These are phyloP conservation scores for Helicoverpa armigera DNA, from an alignment of 1,140 invertebrate genomes.

Conservation along the genomic window DNA sequence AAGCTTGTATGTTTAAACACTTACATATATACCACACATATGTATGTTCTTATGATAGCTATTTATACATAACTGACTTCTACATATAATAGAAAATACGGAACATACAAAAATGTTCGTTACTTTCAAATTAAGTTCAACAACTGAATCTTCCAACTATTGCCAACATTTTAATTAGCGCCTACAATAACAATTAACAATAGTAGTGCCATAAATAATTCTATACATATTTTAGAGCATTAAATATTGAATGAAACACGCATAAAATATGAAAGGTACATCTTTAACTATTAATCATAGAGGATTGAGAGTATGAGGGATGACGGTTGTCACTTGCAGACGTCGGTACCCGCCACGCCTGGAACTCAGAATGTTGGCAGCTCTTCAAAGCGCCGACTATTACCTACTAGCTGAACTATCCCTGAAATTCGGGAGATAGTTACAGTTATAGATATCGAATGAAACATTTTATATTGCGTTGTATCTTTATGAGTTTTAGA, in stretches of 20 bases:
- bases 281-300: slow-evolving; percentile 19
- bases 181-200: neutral
- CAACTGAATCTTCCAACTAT: too few relatives aligned
- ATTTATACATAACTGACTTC: too few relatives aligned
- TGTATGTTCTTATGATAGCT: neutral
- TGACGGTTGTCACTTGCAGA: slow-evolving; percentile 13
- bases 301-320: slow-evolving; percentile 21
- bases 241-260: neutral
- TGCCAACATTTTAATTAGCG: too few relatives aligned
- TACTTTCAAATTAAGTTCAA: too few relatives aligned
- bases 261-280: neutral
- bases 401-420: slow-evolving; percentile 21
- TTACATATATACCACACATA: neutral
- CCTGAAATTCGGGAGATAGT: slow-evolving; percentile 21
- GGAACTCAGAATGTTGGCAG: slow-evolving; percentile 37
- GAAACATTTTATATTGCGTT: neutral
- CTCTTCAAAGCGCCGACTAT: slow-evolving; percentile 42
- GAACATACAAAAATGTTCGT: too few relatives aligned
- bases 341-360: slow-evolving; percentile 7
- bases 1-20: neutral
- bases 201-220: neutral
- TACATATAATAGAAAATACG: too few relatives aligned
- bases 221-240: neutral
- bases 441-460: slow-evolving; percentile 15
- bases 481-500: neutral